Conservation (phyloP, 2,113 vertebrate species). For the Podiceps cristatus region DNA sequence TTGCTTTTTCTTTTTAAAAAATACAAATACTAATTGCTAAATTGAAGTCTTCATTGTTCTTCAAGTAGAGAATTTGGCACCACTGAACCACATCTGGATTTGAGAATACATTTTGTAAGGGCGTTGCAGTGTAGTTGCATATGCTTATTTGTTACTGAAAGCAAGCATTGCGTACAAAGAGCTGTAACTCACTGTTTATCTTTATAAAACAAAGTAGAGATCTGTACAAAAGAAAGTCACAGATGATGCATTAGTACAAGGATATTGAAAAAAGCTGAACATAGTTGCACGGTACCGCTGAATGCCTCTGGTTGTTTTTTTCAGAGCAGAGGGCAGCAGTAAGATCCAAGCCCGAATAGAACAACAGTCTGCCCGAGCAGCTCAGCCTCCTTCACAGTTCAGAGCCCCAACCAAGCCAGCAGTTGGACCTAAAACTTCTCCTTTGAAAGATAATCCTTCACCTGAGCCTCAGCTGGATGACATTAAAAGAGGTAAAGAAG, state of each 20-base stretch:
- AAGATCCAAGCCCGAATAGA: conserved; percentile 97
- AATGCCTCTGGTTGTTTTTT: conserved; percentile 46
- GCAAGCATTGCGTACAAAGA: background rate
- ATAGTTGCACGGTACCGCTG: background rate
- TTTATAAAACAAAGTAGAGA: background rate
- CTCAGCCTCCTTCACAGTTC: conserved; percentile 87
- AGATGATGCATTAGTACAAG: background rate
- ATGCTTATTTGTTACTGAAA: background rate
- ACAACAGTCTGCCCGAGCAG: conserved; percentile 89
- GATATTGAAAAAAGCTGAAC: background rate
- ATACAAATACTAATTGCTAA: background rate
- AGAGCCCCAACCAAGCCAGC: conserved; percentile 91
- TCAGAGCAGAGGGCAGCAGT: conserved; percentile 97
- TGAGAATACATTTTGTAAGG: background rate
- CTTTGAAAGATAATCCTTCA: conserved; percentile 94
- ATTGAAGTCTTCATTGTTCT: background rate
- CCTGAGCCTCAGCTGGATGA: conserved; percentile 97
- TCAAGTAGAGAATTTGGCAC: background rate
- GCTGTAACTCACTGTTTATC: background rate
- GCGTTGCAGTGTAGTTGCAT: background rate
- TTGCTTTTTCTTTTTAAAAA: background rate
- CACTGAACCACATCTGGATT: background rate
- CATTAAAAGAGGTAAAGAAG: conserved; percentile 92
- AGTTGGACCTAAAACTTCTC: conserved; percentile 89
- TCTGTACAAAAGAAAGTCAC: background rate